A percentile compares a stretch with the other conserved stretches of the same genome.
Evolutionary conservation across 2,113 vertebrate genomes (phyloP).

Genomic region (Himantopus leucocephalus): DNA sequence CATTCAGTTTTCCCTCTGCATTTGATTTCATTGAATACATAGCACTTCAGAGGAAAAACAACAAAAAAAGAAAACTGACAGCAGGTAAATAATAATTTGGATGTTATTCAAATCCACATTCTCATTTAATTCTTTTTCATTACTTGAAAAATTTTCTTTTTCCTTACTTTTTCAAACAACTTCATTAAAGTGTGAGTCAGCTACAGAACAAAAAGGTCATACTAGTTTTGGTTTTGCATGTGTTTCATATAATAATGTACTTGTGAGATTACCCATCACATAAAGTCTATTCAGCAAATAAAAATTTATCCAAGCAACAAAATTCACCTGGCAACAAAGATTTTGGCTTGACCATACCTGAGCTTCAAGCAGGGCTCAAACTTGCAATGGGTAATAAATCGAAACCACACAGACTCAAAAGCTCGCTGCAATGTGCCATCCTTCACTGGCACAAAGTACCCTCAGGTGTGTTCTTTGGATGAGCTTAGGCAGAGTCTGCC

Average conservation of each 20-base stretch:
- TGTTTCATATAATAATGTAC: neutral
- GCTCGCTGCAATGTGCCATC: neutral
- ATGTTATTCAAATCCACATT: neutral
- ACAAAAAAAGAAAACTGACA: neutral
- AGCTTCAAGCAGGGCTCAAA: neutral
- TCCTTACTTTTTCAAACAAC: neutral
- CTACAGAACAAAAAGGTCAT: neutral
- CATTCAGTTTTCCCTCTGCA: neutral
- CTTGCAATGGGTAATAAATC: neutral
- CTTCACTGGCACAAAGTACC: neutral
- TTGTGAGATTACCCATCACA: neutral
- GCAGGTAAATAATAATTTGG: neutral
- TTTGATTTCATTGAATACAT: neutral
- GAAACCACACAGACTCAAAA: neutral
- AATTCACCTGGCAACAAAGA: neutral
- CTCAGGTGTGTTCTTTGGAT: neutral
- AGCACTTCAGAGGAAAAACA: neutral
- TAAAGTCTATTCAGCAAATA: neutral
- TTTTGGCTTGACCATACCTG: neutral
- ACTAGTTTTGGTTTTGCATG: neutral
- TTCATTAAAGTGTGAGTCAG: neutral
- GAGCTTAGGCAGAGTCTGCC: neutral
- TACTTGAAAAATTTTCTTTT: neutral
- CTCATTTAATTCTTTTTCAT: too few relatives aligned
- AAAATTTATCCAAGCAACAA: neutral